These are phyloP conservation scores for Nomada goodeniana DNA, from an alignment of 2,888 invertebrate genomes.

Conservation along the genomic window DNA sequence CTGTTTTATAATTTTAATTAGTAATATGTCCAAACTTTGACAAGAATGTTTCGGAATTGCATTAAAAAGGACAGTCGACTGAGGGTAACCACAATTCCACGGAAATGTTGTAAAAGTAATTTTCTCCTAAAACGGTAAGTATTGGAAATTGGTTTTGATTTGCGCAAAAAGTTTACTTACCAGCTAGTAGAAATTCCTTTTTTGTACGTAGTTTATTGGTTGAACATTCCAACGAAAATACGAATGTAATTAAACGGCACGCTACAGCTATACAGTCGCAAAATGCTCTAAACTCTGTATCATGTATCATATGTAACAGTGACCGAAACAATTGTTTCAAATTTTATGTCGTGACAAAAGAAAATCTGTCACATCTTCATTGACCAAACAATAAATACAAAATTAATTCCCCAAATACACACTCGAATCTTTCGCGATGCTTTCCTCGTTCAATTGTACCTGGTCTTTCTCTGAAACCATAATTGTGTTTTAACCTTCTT, in stretches of 20 bases:
- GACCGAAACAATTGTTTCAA: not conserved
- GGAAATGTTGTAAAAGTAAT: slow-evolving; percentile 6
- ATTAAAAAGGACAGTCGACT: too few species aligned
- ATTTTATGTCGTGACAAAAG: not conserved
- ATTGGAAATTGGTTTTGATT: not conserved
- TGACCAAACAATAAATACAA: not conserved
- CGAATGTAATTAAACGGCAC: slow-evolving; percentile 13
- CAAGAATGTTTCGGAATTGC: too few species aligned
- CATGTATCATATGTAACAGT: not conserved
- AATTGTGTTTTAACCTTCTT: too few species aligned
- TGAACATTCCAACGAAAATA: slow-evolving; percentile 10
- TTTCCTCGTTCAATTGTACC: not conserved
- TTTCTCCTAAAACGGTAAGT: not conserved
- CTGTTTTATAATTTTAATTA: too few species aligned
- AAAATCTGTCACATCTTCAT: not conserved
- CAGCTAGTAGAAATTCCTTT: not conserved
- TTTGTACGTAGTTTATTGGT: slow-evolving; percentile 16
- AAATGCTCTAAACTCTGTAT: not conserved
- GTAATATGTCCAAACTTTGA: too few species aligned
- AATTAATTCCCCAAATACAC: too few species aligned
- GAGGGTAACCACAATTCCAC: too few species aligned
- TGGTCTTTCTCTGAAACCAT: too few species aligned
- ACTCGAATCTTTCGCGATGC: not conserved
- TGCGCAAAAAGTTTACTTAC: not conserved
- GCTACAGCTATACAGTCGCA: not conserved